Evolutionary conservation across 2,113 vertebrate genomes (phyloP).

Genomic region (Nothoprocta pentlandii): DNA sequence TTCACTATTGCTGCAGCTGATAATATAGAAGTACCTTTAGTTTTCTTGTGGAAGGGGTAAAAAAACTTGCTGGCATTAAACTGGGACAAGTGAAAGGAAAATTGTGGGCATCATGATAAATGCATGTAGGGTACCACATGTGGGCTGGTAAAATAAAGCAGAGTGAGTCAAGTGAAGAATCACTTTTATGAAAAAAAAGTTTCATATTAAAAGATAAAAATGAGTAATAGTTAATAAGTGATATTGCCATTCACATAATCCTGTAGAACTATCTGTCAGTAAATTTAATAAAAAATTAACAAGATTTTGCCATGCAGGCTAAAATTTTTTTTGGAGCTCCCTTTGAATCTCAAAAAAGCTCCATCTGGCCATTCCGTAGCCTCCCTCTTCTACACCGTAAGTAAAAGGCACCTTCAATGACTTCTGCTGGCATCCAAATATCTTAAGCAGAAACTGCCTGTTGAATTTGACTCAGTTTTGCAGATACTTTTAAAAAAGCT

Average conservation of each 20-base stretch:
- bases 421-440: neutral
- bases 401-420: neutral
- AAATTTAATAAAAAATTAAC: neutral
- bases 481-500: conserved; percentile 4
- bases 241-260: conserved; percentile 49
- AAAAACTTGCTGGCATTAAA: neutral
- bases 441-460: neutral
- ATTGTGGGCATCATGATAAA: neutral
- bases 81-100: neutral
- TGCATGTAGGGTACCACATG: conserved; percentile 1
- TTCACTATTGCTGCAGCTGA: neutral
- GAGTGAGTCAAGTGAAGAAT: conserved; percentile 59
- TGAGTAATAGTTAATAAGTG: conserved; percentile 66
- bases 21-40: neutral
- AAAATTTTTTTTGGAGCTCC: neutral
- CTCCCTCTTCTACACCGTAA: neutral
- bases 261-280: conserved; percentile 52
- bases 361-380: neutral
- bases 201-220: conserved; percentile 69
- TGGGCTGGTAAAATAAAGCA: conserved; percentile 54
- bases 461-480: conserved; percentile 34
- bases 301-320: neutral
- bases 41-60: neutral
- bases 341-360: neutral
- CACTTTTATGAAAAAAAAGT: conserved; percentile 45